These are phyloP conservation scores for Meganola albula DNA, from an alignment of 2,888 invertebrate species.

Conservation along the genomic window DNA sequence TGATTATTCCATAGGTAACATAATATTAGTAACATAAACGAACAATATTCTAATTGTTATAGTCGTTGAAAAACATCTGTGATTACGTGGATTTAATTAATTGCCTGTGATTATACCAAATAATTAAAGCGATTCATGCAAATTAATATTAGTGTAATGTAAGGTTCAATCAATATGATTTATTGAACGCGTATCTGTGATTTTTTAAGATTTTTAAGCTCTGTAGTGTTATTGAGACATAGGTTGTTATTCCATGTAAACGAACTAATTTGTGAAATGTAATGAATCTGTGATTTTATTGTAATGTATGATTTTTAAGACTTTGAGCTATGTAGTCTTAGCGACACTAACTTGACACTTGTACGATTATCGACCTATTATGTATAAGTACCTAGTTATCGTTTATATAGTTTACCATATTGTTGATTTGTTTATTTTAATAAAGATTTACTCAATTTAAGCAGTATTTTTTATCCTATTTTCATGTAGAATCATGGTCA, in stretches of 20 bases:
- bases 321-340: constrained; percentile 3
- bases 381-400: constrained; percentile 3
- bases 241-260: constrained; percentile 3
- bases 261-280: constrained; percentile 2
- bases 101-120: constrained; percentile 11
- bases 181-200: constrained; percentile 2
- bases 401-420: constrained; percentile 3
- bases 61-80: constrained; percentile 10
- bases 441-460: constrained; percentile 3
- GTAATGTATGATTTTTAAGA: constrained; percentile 3
- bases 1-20: constrained; percentile 10
- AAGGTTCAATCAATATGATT: constrained; percentile 3
- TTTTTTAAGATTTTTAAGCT: constrained; percentile 3
- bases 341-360: constrained; percentile 3
- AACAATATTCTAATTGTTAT: constrained; percentile 11
- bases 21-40: constrained; percentile 10
- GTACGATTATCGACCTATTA: constrained; percentile 3
- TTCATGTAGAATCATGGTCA: constrained; percentile 2
- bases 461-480: constrained; percentile 3
- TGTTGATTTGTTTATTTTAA: constrained; percentile 2
- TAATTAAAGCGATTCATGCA: constrained; percentile 2
- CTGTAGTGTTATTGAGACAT: constrained; percentile 2
- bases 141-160: constrained; percentile 3
- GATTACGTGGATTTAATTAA: constrained; percentile 10
- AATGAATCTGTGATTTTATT: constrained; percentile 3